A percentile compares a stretch with the other conserved stretches of the same genome.
Conservation (phyloP, 37 sponge, comb jelly and placozoan genomes). For the Chondrilla cf. caribensis region DNA sequence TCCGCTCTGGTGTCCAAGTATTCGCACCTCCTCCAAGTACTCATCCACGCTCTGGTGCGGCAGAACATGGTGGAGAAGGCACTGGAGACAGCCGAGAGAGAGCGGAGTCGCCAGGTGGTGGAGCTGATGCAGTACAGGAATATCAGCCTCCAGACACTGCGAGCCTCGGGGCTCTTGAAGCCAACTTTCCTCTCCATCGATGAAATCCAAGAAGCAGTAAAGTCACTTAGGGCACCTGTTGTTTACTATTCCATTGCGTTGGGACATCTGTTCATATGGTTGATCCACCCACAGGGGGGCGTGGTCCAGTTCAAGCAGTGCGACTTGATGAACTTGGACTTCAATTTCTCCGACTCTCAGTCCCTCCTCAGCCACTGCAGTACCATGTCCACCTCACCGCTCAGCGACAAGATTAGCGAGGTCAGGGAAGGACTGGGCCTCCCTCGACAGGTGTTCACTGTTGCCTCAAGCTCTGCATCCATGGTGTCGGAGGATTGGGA, state of each 20-base stretch:
- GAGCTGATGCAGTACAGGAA: slow-evolving; percentile 60
- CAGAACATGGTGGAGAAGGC: slow-evolving; percentile 78
- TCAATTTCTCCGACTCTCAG: slow-evolving; percentile 51
- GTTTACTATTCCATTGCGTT: slow-evolving; percentile 82
- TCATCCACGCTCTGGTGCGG: slow-evolving; percentile 73
- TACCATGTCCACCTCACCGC: slow-evolving; percentile 52
- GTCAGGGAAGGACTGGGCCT: slow-evolving; percentile 72
- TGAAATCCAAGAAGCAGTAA: slow-evolving; percentile 63
- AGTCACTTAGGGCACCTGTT: slow-evolving; percentile 50
- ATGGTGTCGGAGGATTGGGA: slow-evolving; percentile 57
- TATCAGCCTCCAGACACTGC: slow-evolving; percentile 52
- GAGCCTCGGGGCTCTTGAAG: slow-evolving; percentile 56
- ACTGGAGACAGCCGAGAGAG: slow-evolving; percentile 86
- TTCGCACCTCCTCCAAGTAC: slow-evolving; percentile 75
- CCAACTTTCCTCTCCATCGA: slow-evolving; percentile 46
- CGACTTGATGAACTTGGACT: slow-evolving; percentile 56
- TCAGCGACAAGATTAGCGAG: slow-evolving; percentile 55
- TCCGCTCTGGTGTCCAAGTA: slow-evolving; percentile 47
- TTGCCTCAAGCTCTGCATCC: slow-evolving; percentile 49
- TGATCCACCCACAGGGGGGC: slow-evolving; percentile 82
- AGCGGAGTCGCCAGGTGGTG: slow-evolving; percentile 61
- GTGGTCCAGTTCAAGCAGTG: slow-evolving; percentile 83
- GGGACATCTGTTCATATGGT: slow-evolving; percentile 84
- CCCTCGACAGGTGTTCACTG: slow-evolving; percentile 41
- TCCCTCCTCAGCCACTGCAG: slow-evolving; percentile 74